These are phyloP conservation scores for Carettochelys insculpta DNA, from an alignment of 2,113 vertebrate species.

Conservation along the genomic window DNA sequence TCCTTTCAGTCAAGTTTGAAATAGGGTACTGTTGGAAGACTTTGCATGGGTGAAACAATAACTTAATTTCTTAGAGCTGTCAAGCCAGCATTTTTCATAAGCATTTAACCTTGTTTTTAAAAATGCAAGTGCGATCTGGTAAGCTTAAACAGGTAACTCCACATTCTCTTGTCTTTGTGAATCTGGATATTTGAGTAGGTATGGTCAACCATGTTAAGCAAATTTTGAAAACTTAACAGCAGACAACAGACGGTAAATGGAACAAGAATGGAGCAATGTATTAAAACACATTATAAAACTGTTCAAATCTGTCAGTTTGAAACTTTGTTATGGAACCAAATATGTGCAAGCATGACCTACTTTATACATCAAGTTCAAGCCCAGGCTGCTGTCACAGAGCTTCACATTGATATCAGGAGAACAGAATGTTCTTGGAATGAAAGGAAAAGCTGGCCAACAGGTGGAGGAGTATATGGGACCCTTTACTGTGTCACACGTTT, in stretches of 20 bases:
- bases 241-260: constrained; percentile 5
- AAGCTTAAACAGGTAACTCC: neutral
- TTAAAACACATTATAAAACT: neutral
- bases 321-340: neutral
- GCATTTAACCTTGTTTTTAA: neutral
- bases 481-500: too few relatives aligned
- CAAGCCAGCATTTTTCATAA: neutral
- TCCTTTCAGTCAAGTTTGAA: neutral
- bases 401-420: neutral
- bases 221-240: constrained; percentile 3
- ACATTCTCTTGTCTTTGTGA: neutral
- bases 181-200: constrained; percentile 5
- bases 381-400: neutral
- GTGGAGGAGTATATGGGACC: too few relatives aligned
- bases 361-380: neutral
- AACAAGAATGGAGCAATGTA: constrained; percentile 2
- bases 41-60: neutral
- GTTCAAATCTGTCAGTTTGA: neutral
- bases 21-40: neutral
- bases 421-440: too few relatives aligned
- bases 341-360: neutral
- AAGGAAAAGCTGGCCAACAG: too few relatives aligned
- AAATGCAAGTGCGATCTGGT: neutral
- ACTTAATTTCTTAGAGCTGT: neutral
- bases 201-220: neutral